phyloP scores from a whole-genome alignment of 2,888 invertebrate species.

The Copidosoma aretas region DNA sequence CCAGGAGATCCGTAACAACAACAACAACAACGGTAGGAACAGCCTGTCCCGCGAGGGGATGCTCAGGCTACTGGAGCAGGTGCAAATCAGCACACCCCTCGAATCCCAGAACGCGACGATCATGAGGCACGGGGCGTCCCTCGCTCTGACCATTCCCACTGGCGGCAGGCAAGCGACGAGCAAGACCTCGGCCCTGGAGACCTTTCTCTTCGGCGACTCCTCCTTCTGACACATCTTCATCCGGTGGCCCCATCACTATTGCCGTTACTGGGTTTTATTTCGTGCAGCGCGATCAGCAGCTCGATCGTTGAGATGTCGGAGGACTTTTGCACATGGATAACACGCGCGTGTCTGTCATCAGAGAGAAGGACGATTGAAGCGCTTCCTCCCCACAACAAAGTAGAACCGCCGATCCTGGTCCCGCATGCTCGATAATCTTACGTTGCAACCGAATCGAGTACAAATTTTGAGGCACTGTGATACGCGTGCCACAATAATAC shows the following conservation, averaged over 20 bases:
- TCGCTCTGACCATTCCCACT: constrained; percentile 11
- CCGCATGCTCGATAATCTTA: too few relatives aligned
- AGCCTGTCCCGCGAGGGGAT: constrained; percentile 54
- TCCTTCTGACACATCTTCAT: constrained; percentile 48
- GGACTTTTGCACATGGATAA: too few relatives aligned
- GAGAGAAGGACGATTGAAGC: too few relatives aligned
- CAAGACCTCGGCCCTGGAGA: constrained; percentile 58
- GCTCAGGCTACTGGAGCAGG: constrained; percentile 58
- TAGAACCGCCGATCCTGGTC: too few relatives aligned
- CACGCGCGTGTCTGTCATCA: too few relatives aligned
- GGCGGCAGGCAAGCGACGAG: constrained; percentile 48
- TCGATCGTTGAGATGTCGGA: too few relatives aligned
- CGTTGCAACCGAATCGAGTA: too few relatives aligned
- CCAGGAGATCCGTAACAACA: constrained; percentile 6
- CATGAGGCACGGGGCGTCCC: constrained; percentile 35
- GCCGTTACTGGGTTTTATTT: too few relatives aligned
- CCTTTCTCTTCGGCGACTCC: constrained; percentile 57
- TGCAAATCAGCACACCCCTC: constrained; percentile 53
- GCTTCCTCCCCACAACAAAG: too few relatives aligned
- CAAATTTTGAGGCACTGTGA: too few relatives aligned
- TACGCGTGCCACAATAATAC: too few relatives aligned
- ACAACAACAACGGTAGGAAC: constrained; percentile 13
- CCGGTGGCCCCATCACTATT: not conserved
- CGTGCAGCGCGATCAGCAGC: too few relatives aligned
- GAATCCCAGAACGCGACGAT: constrained; percentile 45